Percentiles rank a stretch among this genome's conserved stretches.
phyloP scores from a whole-genome alignment of 2,888 invertebrate genomes.

The Drosophila mettleri region DNA sequence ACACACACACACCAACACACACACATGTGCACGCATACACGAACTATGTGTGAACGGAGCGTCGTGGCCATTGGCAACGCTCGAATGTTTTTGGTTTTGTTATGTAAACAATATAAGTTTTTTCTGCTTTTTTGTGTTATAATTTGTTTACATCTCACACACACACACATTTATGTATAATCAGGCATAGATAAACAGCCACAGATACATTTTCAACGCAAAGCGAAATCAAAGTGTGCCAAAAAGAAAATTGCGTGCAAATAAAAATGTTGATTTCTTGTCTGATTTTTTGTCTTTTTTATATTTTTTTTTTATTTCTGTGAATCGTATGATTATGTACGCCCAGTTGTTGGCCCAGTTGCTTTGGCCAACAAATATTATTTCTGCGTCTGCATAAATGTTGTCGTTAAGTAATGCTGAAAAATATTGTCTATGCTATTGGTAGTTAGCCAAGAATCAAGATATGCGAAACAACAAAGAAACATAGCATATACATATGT shows the following conservation, averaged over 20 bases:
- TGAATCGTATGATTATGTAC: constrained; percentile 44
- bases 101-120: constrained; percentile 72
- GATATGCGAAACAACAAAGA: constrained; percentile 6
- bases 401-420: constrained; percentile 69
- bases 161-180: constrained; percentile 13
- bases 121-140: constrained; percentile 44
- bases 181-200: constrained; percentile 26
- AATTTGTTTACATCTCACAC: constrained; percentile 74
- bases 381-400: constrained; percentile 57
- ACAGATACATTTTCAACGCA: constrained; percentile 25
- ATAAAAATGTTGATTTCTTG: constrained; percentile 46
- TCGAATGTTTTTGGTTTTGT: constrained; percentile 67
- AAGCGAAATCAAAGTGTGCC: constrained; percentile 71
- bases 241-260: constrained; percentile 67
- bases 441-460: constrained; percentile 73
- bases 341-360: constrained; percentile 48
- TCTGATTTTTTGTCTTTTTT: background rate
- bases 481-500: background rate
- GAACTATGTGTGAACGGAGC: constrained; percentile 22
- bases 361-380: constrained; percentile 51
- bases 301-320: constrained; percentile 2
- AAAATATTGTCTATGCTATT: constrained; percentile 61
- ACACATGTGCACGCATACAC: constrained; percentile 19
- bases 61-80: constrained; percentile 58
- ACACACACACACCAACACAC: constrained; percentile 24